Conservation (phyloP, 2,888 invertebrate species). For the Lasioglossum lativentre region DNA sequence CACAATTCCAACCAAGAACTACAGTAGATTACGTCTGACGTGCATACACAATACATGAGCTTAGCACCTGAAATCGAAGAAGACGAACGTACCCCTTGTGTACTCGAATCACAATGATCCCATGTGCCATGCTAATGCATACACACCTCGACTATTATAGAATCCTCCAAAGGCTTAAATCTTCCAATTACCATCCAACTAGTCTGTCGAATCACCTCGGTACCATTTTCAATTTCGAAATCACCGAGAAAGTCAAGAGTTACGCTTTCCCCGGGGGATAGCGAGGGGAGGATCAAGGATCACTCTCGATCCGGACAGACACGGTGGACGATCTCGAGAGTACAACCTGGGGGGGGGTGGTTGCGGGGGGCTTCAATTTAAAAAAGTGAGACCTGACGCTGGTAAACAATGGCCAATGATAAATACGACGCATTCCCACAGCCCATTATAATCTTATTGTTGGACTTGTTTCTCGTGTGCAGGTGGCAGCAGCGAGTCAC, state of each 20-base stretch:
- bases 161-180: too few relatives aligned
- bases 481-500: conserved; percentile 75
- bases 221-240: not conserved
- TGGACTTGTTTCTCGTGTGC: conserved; percentile 79
- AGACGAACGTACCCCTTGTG: not conserved
- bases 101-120: not conserved
- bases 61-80: not conserved
- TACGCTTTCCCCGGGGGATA: not conserved
- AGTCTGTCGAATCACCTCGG: too few relatives aligned
- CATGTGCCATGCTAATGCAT: not conserved
- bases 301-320: not conserved
- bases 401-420: conserved; percentile 81
- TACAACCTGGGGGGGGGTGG: conserved; percentile 26
- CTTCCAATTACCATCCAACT: too few relatives aligned
- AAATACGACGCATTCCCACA: conserved; percentile 80
- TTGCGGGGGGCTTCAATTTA: conserved; percentile 72
- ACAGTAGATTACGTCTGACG: too few relatives aligned
- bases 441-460: conserved; percentile 83
- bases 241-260: not conserved
- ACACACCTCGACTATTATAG: not conserved
- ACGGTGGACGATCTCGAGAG: not conserved
- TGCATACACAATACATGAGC: not conserved
- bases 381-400: conserved; percentile 76
- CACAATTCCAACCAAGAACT: accelerated
- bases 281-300: not conserved